Evolutionary conservation across 2,888 invertebrate species (phyloP), one percentile per base, ranked within the genome.

Genomic region (Strigamia crassipes): DNA sequence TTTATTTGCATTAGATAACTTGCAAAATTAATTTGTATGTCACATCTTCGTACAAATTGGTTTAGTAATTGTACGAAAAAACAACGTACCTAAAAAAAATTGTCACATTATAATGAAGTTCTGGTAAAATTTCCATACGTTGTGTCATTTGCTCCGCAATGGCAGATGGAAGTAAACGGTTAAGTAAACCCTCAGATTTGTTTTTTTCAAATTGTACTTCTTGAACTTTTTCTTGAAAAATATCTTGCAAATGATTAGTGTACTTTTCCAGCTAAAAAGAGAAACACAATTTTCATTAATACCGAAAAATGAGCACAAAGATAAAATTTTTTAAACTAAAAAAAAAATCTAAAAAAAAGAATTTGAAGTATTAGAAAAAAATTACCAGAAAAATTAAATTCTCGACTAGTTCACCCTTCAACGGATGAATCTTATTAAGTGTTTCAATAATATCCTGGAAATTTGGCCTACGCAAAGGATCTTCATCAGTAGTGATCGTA

Each of bases 401-500:
- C 42, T 79, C 79, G 9, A 79, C 46, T 42, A 79, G 21, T 41
- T 79, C 79, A 1, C 79, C 79, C 18, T 79, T 79, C 9, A 79
- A 42, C 12, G 79, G 79, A 79, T 79, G 79, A 42, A 79, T 79
- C 1, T 3, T 21, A 21, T 42, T 21, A 21, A 79, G 46, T 18
- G 12, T 79, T 46, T 0, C 12, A 42, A 42, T 34, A n/a, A 42
- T 21, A 4, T 41, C 41, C 0, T 18, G 15, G 18, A 79, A 79
- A 9, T 38, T 42, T n/a, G 42, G 79, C 12, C 79, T 38, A 10
- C 5, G 18, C 12, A 21, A 2, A 9, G 79, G 42, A 41, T 42
- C 46, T 79, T 79, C 79, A 38, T 13, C 27, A 15, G 78, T 78
- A 2, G 78, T 41, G 9, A n/a, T 41, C 12, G 5, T n/a, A n/a